phyloP scores from a whole-genome alignment of 2,113 vertebrate genomes.

The Hylia prasina region DNA sequence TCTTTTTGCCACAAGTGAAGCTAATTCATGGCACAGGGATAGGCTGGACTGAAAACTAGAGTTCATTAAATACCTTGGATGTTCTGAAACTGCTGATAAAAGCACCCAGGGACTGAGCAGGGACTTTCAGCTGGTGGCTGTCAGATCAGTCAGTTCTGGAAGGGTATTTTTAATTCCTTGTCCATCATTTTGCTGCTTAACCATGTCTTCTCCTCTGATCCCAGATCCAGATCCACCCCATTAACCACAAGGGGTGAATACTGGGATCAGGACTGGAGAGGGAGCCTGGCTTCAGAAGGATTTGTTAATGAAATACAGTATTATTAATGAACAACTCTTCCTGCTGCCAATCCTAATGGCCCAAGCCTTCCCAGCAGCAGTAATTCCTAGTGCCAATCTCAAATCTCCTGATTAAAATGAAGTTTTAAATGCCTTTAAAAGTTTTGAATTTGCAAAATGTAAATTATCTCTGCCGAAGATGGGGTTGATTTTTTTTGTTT shows the following conservation, averaged over 20 bases:
- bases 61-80: neutral
- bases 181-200: neutral
- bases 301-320: neutral
- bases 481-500: neutral
- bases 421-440: neutral
- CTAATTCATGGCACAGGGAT: neutral
- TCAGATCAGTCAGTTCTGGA: neutral
- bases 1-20: neutral
- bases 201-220: neutral
- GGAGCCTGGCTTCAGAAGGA: neutral
- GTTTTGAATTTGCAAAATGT: neutral
- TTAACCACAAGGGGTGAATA: neutral
- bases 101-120: neutral
- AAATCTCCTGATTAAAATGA: neutral
- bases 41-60: fast-evolving
- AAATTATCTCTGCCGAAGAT: neutral
- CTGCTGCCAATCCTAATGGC: neutral
- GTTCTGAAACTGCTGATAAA: neutral
- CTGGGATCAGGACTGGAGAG: neutral
- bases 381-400: neutral
- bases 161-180: neutral
- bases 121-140: neutral
- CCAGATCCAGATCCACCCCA: neutral
- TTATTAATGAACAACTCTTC: neutral
- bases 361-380: neutral